phyloP scores from a whole-genome alignment of 2,888 invertebrate species.

The Chymomyza caudatula region DNA sequence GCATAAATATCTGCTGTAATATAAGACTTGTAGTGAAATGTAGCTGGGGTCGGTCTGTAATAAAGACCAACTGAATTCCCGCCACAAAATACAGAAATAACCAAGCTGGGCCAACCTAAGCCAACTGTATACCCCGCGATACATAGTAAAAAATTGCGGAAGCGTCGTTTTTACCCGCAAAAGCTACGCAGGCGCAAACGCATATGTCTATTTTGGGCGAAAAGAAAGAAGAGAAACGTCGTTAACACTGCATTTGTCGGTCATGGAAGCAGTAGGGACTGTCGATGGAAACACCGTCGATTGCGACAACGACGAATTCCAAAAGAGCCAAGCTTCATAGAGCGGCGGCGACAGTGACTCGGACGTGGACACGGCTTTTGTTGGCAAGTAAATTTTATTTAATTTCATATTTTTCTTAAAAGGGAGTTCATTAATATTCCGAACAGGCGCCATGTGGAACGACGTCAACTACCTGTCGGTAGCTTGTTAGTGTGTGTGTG shows the following conservation, averaged over 20 bases:
- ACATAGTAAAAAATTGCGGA: not conserved
- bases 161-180: not conserved
- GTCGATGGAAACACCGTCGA: not conserved
- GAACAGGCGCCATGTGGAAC: constrained; percentile 48
- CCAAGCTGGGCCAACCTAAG: constrained; percentile 49
- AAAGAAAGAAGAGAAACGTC: not conserved
- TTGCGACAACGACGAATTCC: constrained; percentile 35
- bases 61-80: constrained; percentile 3
- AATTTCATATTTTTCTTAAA: constrained; percentile 65
- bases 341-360: constrained; percentile 16
- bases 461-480: constrained; percentile 56
- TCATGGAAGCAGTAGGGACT: not conserved
- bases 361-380: constrained; percentile 41
- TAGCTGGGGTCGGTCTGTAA: not conserved
- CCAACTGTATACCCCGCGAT: too few relatives aligned
- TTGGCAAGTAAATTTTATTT: constrained; percentile 58
- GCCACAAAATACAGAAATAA: not conserved
- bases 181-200: not conserved
- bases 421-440: constrained; percentile 71
- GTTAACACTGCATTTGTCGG: constrained; percentile 27
- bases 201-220: not conserved
- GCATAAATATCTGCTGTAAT: constrained; percentile 59
- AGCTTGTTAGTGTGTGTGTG: constrained; percentile 16
- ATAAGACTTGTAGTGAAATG: constrained; percentile 19
- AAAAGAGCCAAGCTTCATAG: constrained; percentile 20